Conservation (phyloP, 2,888 invertebrate genomes). For the Drosophila rubida region DNA sequence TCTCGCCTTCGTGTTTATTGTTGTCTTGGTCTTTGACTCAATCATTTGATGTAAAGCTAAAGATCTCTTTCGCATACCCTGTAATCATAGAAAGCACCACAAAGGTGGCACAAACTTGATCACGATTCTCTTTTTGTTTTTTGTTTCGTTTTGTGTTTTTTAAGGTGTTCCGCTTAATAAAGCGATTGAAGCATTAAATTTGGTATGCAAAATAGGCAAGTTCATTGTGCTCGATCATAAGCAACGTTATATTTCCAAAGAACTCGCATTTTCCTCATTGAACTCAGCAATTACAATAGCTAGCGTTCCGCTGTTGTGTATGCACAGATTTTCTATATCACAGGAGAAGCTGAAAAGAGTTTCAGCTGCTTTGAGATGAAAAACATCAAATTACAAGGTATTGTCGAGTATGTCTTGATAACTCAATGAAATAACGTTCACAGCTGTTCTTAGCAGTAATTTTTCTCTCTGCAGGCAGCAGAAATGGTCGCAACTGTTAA, state of each 20-base stretch:
- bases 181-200: not conserved
- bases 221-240: not conserved
- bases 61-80: constrained; percentile 38
- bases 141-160: too few species aligned
- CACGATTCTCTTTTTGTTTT: not conserved
- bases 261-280: not conserved
- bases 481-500: too few species aligned
- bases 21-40: constrained; percentile 11
- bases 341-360: too few species aligned
- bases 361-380: too few species aligned
- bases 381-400: too few species aligned
- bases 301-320: not conserved
- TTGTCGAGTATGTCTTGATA: too few species aligned
- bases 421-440: too few species aligned
- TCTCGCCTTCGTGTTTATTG: not conserved
- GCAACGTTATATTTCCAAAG: not conserved
- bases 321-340: not conserved
- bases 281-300: not conserved
- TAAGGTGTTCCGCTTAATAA: not conserved
- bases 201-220: not conserved
- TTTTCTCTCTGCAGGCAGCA: too few species aligned
- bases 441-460: too few species aligned
- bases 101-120: not conserved
- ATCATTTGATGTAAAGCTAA: constrained; percentile 16
- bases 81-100: not conserved